Evolutionary conservation across 2,797 vertebrate genomes (phyloP), one percentile per base, ranked within the genome.

Genomic region (Parauchenoglanis punctatus): DNA sequence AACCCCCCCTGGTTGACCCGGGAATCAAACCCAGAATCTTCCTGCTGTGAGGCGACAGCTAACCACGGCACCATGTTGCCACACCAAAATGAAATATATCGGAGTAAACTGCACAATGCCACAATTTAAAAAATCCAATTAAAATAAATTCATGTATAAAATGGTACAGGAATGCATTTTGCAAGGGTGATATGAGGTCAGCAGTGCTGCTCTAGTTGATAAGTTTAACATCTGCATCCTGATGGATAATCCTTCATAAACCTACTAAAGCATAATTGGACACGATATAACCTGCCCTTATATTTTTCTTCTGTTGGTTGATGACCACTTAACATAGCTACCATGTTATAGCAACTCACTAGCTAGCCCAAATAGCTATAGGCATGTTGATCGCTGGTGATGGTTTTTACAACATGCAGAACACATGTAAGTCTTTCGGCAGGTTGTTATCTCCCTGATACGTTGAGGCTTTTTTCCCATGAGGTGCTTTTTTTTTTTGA

Each of bases 201-300:
- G 5, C 17, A 44, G 40, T 3, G 17, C 67, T 31, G 40, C 15
- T 40, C 7, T 7, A 72, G 17, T 44, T 72, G 18, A 72, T 20
- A 52, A 52, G 11, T 2, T 77, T 80, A 80, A n/a, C 12, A 20
- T 58, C 52, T 35, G 77, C 8, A 18, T 80, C 18, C 31, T 80
- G 54, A 80, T 56, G 7, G 15, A 28, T 58, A 78, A 58, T 80
- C 54, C 73, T 76, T 76, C 46, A 76, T 76, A 52, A 75, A 75
- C 12, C 67, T 12, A 25, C 10, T 25, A 7, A 52, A 52, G n/a
- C 25, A 6, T n/a, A 52, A 52, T 15, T 76, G 23, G 1, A 52
- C 1, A 13, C 23, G 35, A 40, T 40, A 40, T 40, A 40, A 40
- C 40, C 73, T 15, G 40, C 73, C 13, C 46, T 35, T 56, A 56